Evolutionary conservation across 2,113 vertebrate species (phyloP), one percentile per base, ranked within the genome.

Genomic region (Hucho hucho): DNA sequence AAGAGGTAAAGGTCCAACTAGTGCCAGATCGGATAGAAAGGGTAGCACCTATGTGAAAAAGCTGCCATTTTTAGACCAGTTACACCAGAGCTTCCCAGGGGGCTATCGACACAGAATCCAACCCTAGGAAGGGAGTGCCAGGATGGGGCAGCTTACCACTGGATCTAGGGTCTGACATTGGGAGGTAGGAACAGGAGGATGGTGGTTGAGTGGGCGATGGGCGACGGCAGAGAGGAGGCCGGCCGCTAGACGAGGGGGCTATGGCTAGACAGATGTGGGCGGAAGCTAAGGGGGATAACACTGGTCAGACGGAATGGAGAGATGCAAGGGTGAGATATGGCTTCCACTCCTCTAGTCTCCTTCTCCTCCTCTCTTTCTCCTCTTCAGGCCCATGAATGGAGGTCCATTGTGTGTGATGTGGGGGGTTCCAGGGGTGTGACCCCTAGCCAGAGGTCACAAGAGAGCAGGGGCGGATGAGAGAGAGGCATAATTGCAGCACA

Each of bases 401-500:
- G 72, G 49, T 73, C 86, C 75, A 89, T 91, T 89, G 89, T 70
- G 73, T 83, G 18, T 43, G 37, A 11, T 11, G 37, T 2, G 69
- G 70, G 82, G 64, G 69, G 6, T 3, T 87, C 82, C 87, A 85
- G 81, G 75, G 77, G 78, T 74, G 79, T 90, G 88, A 91, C 90
- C 89, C 75, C 79, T 61, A 75, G 64, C 85, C 75, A 58, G 79
- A 79, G 87, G 89, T 91, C 88, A 83, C 29, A 49, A 74, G 84
- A 79, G 73, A 78, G 81, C 79, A 64, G 65, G 70, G 70, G 79
- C 67, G 75, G 87, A 87, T 83, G 81, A 89, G 85, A 87, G 85
- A 87, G 81, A 75, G 77, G 70, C 68, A 82, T 88, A 89, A 90
- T 87, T 90, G 82, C 81, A 78, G 85, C 26, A 68, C 77, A 89